Percentiles rank a stretch among this genome's conserved stretches.
Conservation (phyloP, 2,888 invertebrate genomes). For the Trileptium ribeirensis region DNA sequence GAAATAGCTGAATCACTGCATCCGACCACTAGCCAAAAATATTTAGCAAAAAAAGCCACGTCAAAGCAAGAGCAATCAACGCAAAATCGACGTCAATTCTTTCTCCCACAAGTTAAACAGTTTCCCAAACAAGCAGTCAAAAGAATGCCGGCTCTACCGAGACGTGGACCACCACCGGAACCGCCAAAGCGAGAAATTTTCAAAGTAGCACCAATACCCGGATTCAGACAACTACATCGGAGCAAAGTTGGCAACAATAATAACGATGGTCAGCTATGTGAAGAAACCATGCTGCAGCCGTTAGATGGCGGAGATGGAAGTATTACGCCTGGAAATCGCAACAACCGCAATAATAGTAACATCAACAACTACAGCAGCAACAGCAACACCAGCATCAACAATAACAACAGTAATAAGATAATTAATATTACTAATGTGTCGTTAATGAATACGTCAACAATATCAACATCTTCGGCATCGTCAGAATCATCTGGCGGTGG, state of each 20-base stretch:
- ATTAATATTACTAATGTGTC: background rate
- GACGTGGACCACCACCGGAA: background rate
- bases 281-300: background rate
- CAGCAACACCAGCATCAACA: background rate
- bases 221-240: background rate
- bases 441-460: background rate
- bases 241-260: background rate
- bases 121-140: background rate
- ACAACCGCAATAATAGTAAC: no score
- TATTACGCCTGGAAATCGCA: no score
- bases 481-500: background rate
- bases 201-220: background rate
- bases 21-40: no score
- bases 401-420: background rate
- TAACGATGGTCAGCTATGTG: background rate
- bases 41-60: no score
- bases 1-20: no score
- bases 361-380: background rate
- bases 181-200: background rate
- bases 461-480: background rate
- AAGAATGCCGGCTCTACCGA: background rate
- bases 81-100: no score
- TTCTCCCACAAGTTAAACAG: background rate
- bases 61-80: no score
- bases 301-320: no score